These are phyloP conservation scores for Mus musculus DNA, from an alignment of 2,113 vertebrate genomes.

Conservation along the genomic window DNA sequence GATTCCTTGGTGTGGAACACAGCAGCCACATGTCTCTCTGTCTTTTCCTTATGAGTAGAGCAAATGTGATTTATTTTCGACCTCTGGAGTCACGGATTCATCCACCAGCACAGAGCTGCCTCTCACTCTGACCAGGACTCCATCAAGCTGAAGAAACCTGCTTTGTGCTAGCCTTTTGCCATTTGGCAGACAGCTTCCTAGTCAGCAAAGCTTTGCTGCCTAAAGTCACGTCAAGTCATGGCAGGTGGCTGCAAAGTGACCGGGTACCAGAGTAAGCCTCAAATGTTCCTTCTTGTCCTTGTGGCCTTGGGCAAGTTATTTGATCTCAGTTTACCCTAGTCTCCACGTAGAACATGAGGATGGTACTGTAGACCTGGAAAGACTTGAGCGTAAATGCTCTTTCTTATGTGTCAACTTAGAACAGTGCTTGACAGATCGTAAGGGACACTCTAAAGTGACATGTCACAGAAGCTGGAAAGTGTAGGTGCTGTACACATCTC, in stretches of 20 bases:
- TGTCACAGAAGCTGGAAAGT: not conserved
- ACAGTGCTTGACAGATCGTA: not conserved
- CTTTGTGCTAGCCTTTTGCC: not conserved
- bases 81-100: not conserved
- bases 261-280: not conserved
- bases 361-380: not conserved
- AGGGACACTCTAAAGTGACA: not conserved
- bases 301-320: not conserved
- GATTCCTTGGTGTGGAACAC: not conserved
- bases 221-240: no score
- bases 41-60: not conserved
- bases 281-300: accelerated
- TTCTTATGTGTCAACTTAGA: not conserved
- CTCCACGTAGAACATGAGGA: not conserved
- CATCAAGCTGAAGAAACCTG: not conserved
- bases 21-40: not conserved
- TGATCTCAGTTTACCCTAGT: not conserved
- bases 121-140: not conserved
- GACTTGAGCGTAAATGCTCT: not conserved
- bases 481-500: not conserved
- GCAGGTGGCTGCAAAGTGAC: not conserved
- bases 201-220: not conserved
- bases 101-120: not conserved
- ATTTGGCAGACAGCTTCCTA: not conserved
- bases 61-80: not conserved